Evolutionary conservation across 2,888 invertebrate species (phyloP), one percentile per base, ranked within the genome.

Genomic region (Diarsia mendica): DNA sequence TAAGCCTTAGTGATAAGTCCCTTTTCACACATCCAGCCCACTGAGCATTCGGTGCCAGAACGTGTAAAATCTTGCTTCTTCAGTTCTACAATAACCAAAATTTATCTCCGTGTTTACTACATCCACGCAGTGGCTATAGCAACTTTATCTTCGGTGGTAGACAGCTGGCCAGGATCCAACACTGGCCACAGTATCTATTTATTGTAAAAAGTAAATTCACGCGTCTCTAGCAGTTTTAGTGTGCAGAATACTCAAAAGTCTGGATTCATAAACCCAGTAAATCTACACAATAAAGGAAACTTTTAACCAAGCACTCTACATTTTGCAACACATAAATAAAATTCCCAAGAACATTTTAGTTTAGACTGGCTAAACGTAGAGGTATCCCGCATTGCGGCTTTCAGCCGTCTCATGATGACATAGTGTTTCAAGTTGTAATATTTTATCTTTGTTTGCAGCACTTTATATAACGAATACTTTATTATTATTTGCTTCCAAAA

Each of bases 301-400:
- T 67, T 77, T 67, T 66, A 18, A 11, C 61, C 9, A 23, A 53
- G 13, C 18, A 20, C 46, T 66, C 18, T 49, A 60, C 23, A 44
- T 67, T 49, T 55, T 76, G 23, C 33, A 67, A 33, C 44, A 67
- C 23, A 5, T 55, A 55, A 44, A 49, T 28, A 33, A 49, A 69
- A 23, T 33, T 60, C 18, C 5, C 23, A 11, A 64, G 46, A 39
- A 23, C 33, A 82, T 63, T 65, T 83, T 46, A 75, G 53, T 58
- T 69, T 69, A 67, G 64, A 63, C 77, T 82, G 9, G 67, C 58
- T 49, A 58, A 53, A 67, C 63, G 49, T 64, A 74, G 20, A 18
- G 49, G 28, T 10, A 76, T 11, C 69, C 69, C 51, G 81, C 81
- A 82, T 65, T 85, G 81, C 79, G 55, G 68, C 58, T 65, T 68